Evolutionary conservation across 2,888 invertebrate genomes (phyloP).

Genomic region (Lacanobia oleracea): DNA sequence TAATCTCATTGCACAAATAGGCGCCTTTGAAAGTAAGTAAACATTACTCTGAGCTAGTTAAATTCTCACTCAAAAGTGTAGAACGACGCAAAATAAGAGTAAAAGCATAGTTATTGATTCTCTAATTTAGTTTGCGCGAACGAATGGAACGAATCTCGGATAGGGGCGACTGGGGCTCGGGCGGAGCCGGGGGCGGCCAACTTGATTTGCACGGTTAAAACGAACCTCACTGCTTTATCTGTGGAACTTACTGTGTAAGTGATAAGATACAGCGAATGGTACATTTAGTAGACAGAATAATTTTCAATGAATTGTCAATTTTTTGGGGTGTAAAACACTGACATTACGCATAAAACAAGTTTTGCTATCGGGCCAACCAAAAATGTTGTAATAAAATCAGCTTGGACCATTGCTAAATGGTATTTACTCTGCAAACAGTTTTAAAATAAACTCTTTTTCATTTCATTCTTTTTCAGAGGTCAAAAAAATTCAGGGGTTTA

Average conservation of each 20-base stretch:
- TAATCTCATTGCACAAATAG: slow-evolving; percentile 8
- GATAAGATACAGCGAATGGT: background rate
- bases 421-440: too few species aligned
- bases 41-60: slow-evolving; percentile 29
- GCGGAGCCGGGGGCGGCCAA: background rate
- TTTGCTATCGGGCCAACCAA: too few species aligned
- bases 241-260: background rate
- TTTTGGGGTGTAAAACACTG: background rate
- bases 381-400: too few species aligned
- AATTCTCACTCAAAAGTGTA: slow-evolving; percentile 35
- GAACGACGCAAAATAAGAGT: slow-evolving; percentile 44
- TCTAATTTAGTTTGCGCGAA: slow-evolving; percentile 54
- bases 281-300: background rate
- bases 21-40: slow-evolving; percentile 6
- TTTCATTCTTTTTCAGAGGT: too few species aligned
- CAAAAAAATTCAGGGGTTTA: too few species aligned
- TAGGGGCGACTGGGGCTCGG: slow-evolving; percentile 40
- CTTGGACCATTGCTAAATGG: too few species aligned
- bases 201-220: slow-evolving; percentile 47
- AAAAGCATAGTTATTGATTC: slow-evolving; percentile 60
- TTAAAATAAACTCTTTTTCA: too few species aligned
- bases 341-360: background rate
- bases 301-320: background rate
- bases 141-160: slow-evolving; percentile 52
- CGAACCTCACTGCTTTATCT: slow-evolving; percentile 24